Conservation (phyloP, 2,888 invertebrate species). For the Amblyjoppa fuscipennis region DNA sequence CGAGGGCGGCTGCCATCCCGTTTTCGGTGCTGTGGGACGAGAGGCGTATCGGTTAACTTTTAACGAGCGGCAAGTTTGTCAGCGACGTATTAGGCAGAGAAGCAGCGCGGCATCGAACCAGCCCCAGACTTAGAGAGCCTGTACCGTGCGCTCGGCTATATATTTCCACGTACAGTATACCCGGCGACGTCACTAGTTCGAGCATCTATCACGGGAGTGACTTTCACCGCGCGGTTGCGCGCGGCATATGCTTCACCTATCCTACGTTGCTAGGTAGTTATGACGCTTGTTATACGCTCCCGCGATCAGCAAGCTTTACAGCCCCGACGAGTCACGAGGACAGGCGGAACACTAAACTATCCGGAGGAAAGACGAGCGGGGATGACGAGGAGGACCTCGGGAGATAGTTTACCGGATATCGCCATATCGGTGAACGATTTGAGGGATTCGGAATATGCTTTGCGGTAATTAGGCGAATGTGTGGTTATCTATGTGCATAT, state of each 20-base stretch:
- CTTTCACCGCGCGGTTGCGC: conserved; percentile 15
- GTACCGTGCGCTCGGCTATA: conserved; percentile 30
- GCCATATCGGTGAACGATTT: conserved; percentile 52
- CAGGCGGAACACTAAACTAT: not conserved
- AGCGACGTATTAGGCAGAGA: conserved; percentile 52
- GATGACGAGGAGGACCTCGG: not conserved
- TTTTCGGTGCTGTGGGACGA: not conserved
- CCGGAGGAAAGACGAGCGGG: not conserved
- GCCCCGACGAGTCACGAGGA: not conserved
- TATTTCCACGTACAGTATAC: conserved; percentile 44
- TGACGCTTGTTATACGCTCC: conserved; percentile 68
- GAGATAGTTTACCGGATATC: conserved; percentile 48
- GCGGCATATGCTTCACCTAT: conserved; percentile 24
- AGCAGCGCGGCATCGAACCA: conserved; percentile 32
- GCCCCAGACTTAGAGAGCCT: not conserved
- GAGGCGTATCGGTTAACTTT: conserved; percentile 74
- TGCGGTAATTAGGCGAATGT: not conserved
- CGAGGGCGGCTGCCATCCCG: conserved; percentile 10
- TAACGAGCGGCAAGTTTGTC: conserved; percentile 76
- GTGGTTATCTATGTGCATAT: no score
- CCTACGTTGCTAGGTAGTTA: conserved; percentile 57
- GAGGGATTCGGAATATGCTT: conserved; percentile 9
- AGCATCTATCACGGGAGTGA: conserved; percentile 1
- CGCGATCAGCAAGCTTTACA: conserved; percentile 28
- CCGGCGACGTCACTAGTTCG: conserved; percentile 1